Evolutionary conservation across 2,113 vertebrate species (phyloP), one percentile per base, ranked within the genome.

Genomic region (Holacanthus passer): DNA sequence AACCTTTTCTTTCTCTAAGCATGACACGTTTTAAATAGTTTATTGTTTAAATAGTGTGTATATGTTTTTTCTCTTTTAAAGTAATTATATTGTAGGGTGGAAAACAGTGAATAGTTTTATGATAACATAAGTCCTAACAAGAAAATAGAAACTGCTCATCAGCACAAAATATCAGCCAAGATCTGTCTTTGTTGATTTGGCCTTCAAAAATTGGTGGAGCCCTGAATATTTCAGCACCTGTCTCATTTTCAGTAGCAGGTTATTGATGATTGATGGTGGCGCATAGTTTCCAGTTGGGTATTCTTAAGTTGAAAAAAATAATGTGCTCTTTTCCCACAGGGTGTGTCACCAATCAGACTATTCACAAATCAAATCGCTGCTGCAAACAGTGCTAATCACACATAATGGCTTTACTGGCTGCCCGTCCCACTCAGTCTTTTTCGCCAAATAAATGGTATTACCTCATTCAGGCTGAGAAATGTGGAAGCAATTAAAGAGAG

Each of bases 401-500:
- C 77, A 83, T 93, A 94, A 94, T 94, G 87, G 79, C 85, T 89
- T 78, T 66, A 68, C 87, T 87, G 85, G 83, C 89, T 83, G 73
- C 90, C 83, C 81, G 85, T 91, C 78, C 83, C 58, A 73, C 86
- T 92, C 87, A 67, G 68, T 39, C 48, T 50, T 72, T 27, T 63
- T 65, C n/a, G 68, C 87, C 86, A 89, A 91, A 92, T 91, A 91
- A 83, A 79, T 73, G 74, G 62, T 90, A 92, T 94, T 93, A 95
- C 94, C 91, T 95, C 95, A 95, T 93, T 83, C 73, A 66, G 81
- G 14, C 77, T n/a, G 58, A 88, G 90, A 90, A 93, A 92, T 89
- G 89, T 95, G 95, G 94, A 94, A 94, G 83, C 91, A 93, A 93
- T 95, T 95, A 95, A 89, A 89, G 71, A 35, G 78, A 29, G 56